Percentiles rank a stretch among this genome's conserved stretches.
phyloP scores from a whole-genome alignment of 2,888 invertebrate species.

The Andrena dorsata region DNA sequence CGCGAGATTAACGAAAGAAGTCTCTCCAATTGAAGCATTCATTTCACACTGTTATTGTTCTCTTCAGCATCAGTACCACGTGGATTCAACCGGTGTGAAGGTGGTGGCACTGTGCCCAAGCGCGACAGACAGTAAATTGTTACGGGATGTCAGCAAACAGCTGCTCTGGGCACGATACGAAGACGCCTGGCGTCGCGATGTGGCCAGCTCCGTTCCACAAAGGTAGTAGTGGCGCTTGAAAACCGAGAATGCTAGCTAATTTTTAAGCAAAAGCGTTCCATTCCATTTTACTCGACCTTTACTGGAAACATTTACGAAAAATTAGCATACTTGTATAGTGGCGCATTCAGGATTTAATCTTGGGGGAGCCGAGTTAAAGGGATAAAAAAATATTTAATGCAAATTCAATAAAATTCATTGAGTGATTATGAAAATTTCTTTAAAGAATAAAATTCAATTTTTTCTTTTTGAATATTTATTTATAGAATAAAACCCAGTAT shows the following conservation, averaged over 20 bases:
- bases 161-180: conserved; percentile 90
- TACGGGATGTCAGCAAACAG: conserved; percentile 89
- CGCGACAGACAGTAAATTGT: conserved; percentile 89
- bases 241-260: not conserved
- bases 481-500: too few species aligned
- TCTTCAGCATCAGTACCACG: conserved; percentile 90
- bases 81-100: conserved; percentile 89
- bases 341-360: too few species aligned
- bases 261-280: not conserved
- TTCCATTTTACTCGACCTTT: too few species aligned
- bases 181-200: conserved; percentile 90
- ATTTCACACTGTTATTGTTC: conserved; percentile 21
- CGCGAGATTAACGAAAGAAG: not conserved
- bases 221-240: conserved; percentile 85
- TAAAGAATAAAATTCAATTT: too few species aligned
- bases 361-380: too few species aligned
- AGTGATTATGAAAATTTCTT: too few species aligned
- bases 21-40: not conserved
- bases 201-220: conserved; percentile 88
- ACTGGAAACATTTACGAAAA: too few species aligned
- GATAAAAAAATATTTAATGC: too few species aligned
- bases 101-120: conserved; percentile 91
- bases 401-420: too few species aligned
- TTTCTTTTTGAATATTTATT: too few species aligned
- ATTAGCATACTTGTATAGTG: too few species aligned